Evolutionary conservation across 2,113 vertebrate genomes (phyloP), one percentile per base, ranked within the genome.

Genomic region (western clawed frog (Xenopus tropicalis)): DNA sequence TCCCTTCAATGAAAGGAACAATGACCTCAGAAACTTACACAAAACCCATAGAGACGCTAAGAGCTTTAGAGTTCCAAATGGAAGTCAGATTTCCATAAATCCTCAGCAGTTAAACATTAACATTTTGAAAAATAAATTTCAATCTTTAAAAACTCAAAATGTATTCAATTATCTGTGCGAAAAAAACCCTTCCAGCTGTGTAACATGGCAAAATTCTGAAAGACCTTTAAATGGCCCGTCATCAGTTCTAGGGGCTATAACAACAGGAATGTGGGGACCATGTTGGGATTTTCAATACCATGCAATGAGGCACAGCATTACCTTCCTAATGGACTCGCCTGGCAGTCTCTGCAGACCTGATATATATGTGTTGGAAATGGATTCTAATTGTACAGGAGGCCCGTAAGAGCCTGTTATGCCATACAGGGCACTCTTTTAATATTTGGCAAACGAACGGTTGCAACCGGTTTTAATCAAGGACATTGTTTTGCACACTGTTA

Each of bases 391-490:
- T 21, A 57, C 54, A 59, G 21, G 21, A 12, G 21, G 21, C 57
- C 57, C 6, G 57, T 22, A 23, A 59, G 10, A 59, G 10, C 21
- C 22, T 59, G 12, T 23, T 13, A 22, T 16, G 12, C 57, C 22
- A 59, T 59, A 59, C 12, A 59, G 57, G 11, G 57, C 22, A 22
- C 20, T 59, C 21, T 59, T 59, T 14, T 23, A 22, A 22, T 23
- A 59, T 59, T 23, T 59, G 57, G 20, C 57, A 59, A 22, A 23
- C 21, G 20, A 59, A 44, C 19, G 63, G 42, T 44, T 29, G 37
- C 63, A 16, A 65, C 17, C 63, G 20, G 42, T 44, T 65, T 65
- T 37, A 65, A 65, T 65, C 63, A 65, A 65, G 63, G 63, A 44
- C 42, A 65, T 65, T 65, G 63, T 65, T 65, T 65, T 65, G 42